A percentile compares a stretch with the other conserved stretches of the same genome.
Conservation (phyloP, 2,797 vertebrate genomes). For the Smutsia temminckii region DNA sequence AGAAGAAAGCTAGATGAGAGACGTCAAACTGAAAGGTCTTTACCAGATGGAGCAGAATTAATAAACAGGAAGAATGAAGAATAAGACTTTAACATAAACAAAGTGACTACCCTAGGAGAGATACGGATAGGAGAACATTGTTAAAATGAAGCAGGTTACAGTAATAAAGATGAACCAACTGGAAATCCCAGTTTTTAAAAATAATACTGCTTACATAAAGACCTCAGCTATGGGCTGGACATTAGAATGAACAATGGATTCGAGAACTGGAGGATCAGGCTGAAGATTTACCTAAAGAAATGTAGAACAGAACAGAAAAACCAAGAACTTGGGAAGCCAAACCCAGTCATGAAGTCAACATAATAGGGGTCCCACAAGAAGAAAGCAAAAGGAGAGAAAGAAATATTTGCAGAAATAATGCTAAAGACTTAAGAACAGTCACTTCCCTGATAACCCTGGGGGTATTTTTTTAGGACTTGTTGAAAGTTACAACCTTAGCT, state of each 20-base stretch:
- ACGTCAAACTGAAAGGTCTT: not conserved
- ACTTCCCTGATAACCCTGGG: not conserved
- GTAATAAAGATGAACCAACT: not conserved
- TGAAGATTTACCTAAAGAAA: not conserved
- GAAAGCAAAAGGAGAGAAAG: not conserved
- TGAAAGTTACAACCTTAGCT: not conserved
- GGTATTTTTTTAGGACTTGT: not conserved
- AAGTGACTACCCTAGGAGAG: not conserved
- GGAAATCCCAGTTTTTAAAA: not conserved
- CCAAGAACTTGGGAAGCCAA: not conserved
- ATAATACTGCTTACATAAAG: not conserved
- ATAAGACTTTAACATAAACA: not conserved
- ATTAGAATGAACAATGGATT: not conserved
- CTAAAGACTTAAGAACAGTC: not conserved
- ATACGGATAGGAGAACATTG: not conserved
- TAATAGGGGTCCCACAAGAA: not conserved
- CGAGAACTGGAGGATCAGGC: not conserved
- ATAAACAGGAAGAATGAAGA: not conserved
- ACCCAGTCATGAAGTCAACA: not conserved
- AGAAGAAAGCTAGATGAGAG: not conserved
- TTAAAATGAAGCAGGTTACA: not conserved
- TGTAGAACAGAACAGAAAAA: not conserved
- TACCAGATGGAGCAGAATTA: not conserved
- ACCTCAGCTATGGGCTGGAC: not conserved
- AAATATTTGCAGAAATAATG: constrained; percentile 2